Base-by-base conservation (phyloP, 2,888 invertebrate species). In the Elegia similella region DNA sequence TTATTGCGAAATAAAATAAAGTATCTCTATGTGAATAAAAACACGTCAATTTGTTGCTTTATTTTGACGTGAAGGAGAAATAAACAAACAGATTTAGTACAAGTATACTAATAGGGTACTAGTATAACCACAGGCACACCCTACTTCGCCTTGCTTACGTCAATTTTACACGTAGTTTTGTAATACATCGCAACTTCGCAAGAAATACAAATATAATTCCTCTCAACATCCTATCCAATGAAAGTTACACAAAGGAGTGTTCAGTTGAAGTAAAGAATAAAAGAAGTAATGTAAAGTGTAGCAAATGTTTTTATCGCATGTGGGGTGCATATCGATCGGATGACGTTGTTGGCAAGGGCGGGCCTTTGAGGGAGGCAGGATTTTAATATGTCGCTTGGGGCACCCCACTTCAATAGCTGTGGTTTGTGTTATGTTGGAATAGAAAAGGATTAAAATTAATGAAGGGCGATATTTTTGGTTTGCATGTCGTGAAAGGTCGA, bases 281-380 rank as follows among this genome's bases (percentile, higher is more conserved):
- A 43, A 55, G 32, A 32, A 53, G 30, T 52, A 44, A 59, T 59
- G 59, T 23, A 59, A 38, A 59, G 55, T 55, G 13, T 47, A 12
- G 38, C 29, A 15, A 30, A 54, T 13, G 48, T 48, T 42, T 56
- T 16, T 32, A 47, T 48, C 56, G 53, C 52, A 38, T 38, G 62
- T 66, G 67, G 62, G 65, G 67, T 68, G 67, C 60, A 63, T 76
- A 82, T 82, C 72, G 82, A 80, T 78, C 80, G 68, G 54, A 68
- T 79, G 81, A 79, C 73, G 75, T 75, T 60, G 75, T 75, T 60
- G 62, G 59, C 5, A 38, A 30, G 48, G 54, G 46, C 56, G 59
- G 50, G 62, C 63, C 57, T 38, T 55, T 47, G 53, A 48, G 62
- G 60, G 59, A 56, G 68, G 65, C 59, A 52, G 61, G 62, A 62